A percentile compares a stretch with the other conserved stretches of the same genome.
phyloP scores from a whole-genome alignment of 2,113 vertebrate species.

The Phodopus roborovskii region DNA sequence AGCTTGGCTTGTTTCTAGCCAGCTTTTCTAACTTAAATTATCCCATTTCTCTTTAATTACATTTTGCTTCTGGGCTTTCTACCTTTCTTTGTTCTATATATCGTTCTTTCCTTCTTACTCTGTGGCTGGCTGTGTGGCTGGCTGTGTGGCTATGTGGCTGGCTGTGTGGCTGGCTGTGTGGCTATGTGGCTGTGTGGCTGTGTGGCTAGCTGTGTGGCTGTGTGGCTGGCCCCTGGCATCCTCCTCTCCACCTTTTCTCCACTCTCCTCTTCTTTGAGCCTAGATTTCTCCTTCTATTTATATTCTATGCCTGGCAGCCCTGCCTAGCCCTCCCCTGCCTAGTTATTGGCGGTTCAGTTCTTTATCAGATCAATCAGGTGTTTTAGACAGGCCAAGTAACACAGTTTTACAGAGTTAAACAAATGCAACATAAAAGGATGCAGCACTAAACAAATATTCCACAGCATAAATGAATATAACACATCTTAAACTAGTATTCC shows the following conservation, averaged over 20 bases:
- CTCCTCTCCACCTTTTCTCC: not conserved
- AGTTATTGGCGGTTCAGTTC: not conserved
- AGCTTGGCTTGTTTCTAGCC: not conserved
- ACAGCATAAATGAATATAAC: not conserved
- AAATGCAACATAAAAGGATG: not conserved
- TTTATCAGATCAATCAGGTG: not conserved
- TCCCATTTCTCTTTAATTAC: not conserved
- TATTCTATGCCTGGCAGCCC: not conserved
- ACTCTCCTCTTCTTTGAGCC: not conserved
- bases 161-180: not conserved
- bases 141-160: not conserved
- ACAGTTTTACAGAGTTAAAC: not conserved
- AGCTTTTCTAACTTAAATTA: not conserved
- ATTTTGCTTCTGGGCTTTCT: not conserved
- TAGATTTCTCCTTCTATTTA: not conserved
- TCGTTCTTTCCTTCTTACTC: not conserved
- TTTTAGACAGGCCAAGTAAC: not conserved
- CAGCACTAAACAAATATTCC: not conserved
- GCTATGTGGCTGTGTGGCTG: not conserved
- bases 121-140: not conserved
- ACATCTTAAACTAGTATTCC: not conserved
- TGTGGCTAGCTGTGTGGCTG: not conserved
- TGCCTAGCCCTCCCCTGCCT: not conserved
- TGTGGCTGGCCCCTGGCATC: not conserved
- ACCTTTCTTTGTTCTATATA: not conserved